phyloP scores from a whole-genome alignment of 2,113 vertebrate species.

The Engraulis encrasicolus region DNA sequence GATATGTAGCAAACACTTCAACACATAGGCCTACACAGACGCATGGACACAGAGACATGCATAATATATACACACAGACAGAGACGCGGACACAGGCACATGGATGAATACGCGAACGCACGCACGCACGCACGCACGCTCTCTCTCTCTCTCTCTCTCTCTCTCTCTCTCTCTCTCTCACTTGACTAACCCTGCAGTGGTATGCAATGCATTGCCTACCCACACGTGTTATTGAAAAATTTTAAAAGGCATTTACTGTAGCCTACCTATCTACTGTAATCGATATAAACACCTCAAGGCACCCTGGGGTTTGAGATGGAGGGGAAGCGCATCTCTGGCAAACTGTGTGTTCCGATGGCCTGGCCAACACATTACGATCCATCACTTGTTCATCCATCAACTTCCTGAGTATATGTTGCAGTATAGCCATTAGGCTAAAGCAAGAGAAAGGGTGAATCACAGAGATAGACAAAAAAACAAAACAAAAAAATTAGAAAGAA shows the following conservation, averaged over 20 bases:
- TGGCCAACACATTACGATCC: conserved; percentile 28
- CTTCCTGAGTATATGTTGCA: conserved; percentile 14
- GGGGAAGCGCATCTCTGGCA: conserved; percentile 2
- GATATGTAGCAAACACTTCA: conserved; percentile 6
- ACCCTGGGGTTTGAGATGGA: background rate
- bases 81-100: background rate
- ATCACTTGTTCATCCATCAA: conserved; percentile 29
- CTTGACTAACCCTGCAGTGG: background rate
- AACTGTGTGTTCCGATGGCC: background rate
- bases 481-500: no score
- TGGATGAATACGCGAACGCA: no score
- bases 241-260: no score
- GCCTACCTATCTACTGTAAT: background rate
- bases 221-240: background rate
- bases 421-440: no score
- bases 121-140: no score
- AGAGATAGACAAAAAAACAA: no score
- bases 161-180: no score
- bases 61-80: conserved; percentile 1
- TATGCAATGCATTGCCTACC: background rate
- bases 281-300: background rate
- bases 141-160: no score
- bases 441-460: no score
- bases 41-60: background rate
- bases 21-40: no score